phyloP scores from a whole-genome alignment of 2,113 vertebrate genomes.

The Sapajus apella region DNA sequence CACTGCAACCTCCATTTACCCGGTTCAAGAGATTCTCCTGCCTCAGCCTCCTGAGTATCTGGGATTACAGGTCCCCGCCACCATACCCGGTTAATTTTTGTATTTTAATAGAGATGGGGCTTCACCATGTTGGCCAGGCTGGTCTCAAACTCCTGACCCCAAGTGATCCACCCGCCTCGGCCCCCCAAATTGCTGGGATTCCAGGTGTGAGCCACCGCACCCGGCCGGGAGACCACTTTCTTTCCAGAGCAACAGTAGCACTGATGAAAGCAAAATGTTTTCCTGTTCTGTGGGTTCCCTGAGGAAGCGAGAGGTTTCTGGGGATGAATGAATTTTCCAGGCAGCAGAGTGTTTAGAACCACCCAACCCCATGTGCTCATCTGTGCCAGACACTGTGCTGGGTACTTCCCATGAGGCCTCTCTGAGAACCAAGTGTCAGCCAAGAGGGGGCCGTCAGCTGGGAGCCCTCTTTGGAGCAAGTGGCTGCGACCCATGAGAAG shows the following conservation, averaged over 20 bases:
- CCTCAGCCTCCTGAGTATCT: no score
- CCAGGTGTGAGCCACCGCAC: no score
- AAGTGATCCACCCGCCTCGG: no score
- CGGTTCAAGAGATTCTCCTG: no score
- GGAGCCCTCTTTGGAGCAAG: neutral
- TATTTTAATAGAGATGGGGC: no score
- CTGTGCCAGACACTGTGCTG: neutral
- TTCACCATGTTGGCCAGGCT: no score
- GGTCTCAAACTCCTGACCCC: no score
- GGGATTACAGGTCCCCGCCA: no score
- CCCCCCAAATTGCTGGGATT: no score
- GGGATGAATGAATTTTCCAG: neutral
- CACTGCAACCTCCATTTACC: no score
- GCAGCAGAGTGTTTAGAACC: neutral
- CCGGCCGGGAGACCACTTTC: neutral
- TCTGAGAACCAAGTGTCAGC: neutral
- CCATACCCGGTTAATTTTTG: no score
- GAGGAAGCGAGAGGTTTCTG: neutral
- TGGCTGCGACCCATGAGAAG: neutral
- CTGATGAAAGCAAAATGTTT: neutral
- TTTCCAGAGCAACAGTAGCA: neutral
- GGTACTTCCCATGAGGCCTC: neutral
- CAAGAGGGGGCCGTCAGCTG: no score
- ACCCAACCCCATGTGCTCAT: neutral
- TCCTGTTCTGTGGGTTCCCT: neutral